Percentiles rank a stretch among this genome's conserved stretches.
These are phyloP conservation scores for Crax fasciolata DNA, from an alignment of 2,797 vertebrate species.

Conservation along the genomic window DNA sequence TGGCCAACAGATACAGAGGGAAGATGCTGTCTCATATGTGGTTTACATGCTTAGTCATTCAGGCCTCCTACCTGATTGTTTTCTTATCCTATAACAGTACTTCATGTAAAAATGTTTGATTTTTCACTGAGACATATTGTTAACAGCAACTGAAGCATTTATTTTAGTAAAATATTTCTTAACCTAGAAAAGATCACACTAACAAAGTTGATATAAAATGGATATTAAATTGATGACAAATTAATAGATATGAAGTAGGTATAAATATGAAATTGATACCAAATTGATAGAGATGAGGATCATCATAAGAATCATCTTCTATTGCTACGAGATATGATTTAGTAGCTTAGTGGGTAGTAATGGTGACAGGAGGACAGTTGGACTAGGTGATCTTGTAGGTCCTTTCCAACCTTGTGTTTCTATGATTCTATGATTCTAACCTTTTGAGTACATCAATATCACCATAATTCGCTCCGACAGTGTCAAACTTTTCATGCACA, in stretches of 20 bases:
- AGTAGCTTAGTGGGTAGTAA: no score
- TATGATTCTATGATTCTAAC: neutral
- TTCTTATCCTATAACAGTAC: neutral
- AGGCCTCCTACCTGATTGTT: neutral
- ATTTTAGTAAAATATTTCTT: neutral
- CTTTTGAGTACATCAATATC: slow-evolving; percentile 27
- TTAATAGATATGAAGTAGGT: no score
- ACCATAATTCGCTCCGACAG: neutral
- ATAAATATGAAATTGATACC: no score
- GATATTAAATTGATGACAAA: no score
- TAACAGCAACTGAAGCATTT: neutral
- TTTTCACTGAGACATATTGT: neutral
- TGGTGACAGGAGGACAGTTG: no score
- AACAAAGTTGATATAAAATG: neutral
- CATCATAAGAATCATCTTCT: no score
- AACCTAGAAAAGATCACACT: slow-evolving; percentile 23
- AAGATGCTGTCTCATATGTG: neutral
- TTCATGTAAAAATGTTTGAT: neutral
- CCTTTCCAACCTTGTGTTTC: no score
- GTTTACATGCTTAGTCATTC: neutral
- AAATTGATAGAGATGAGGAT: no score
- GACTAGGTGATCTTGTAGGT: no score
- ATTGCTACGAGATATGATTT: no score
- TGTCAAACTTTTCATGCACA: neutral
- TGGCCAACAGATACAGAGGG: neutral